Conservation (phyloP, 2,888 invertebrate genomes). For the Lithosia quadra region DNA sequence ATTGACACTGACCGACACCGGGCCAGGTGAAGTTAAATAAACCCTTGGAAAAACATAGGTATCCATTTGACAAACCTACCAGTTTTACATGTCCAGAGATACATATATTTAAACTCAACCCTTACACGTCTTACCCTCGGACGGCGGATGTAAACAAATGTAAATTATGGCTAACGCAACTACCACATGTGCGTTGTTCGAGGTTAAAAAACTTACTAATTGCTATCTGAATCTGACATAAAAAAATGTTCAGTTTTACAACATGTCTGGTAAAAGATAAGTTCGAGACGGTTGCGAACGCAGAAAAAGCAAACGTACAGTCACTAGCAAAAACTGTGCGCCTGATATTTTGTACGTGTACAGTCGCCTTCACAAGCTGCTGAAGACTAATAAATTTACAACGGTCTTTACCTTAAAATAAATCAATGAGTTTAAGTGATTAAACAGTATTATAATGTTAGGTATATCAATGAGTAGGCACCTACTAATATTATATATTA, state of each 20-base stretch:
- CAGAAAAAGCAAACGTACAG: slow-evolving; percentile 19
- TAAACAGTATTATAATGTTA: too few species aligned
- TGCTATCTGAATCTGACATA: slow-evolving; percentile 58
- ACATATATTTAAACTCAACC: slow-evolving; percentile 46
- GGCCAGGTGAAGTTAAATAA: neutral
- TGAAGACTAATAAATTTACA: neutral
- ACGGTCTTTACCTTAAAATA: neutral
- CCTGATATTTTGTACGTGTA: neutral
- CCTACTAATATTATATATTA: too few species aligned
- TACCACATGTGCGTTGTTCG: slow-evolving; percentile 72
- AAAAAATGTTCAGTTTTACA: slow-evolving; percentile 60
- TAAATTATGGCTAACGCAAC: slow-evolving; percentile 64
- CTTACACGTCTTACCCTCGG: slow-evolving; percentile 66
- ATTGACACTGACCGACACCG: neutral
- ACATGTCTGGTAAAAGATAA: slow-evolving; percentile 67
- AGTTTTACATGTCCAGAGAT: neutral
- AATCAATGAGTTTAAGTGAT: too few species aligned
- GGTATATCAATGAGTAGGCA: too few species aligned
- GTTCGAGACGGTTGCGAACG: slow-evolving; percentile 49
- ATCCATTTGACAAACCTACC: neutral
- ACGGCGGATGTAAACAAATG: slow-evolving; percentile 80
- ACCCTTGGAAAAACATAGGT: neutral
- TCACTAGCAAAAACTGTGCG: slow-evolving; percentile 3
- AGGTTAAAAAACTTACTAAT: slow-evolving; percentile 70
- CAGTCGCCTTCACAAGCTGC: neutral